These are phyloP conservation scores for Synanthedon formicaeformis DNA, from an alignment of 2,888 invertebrate genomes.

Conservation along the genomic window DNA sequence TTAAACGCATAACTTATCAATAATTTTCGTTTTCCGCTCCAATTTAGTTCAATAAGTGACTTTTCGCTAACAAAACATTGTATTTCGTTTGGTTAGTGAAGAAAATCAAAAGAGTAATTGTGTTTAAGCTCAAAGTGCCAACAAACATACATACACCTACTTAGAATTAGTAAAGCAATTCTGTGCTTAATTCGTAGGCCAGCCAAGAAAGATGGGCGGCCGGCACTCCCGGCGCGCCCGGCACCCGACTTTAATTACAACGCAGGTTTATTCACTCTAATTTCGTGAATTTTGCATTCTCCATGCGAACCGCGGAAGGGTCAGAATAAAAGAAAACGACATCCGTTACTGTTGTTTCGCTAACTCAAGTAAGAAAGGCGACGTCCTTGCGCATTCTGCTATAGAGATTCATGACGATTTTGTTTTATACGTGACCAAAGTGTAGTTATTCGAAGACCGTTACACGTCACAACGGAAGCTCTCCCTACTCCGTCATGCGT, in stretches of 20 bases:
- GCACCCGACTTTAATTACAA: conserved; percentile 65
- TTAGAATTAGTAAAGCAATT: conserved; percentile 67
- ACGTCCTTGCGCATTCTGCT: conserved; percentile 55
- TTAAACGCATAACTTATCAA: too few species aligned
- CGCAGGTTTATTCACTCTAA: conserved; percentile 67
- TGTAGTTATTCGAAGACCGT: conserved; percentile 17
- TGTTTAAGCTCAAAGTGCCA: conserved; percentile 60
- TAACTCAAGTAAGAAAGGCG: conserved; percentile 54
- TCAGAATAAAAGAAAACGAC: conserved; percentile 67
- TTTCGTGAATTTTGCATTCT: conserved; percentile 67
- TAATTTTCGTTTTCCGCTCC: too few species aligned
- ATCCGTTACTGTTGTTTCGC: conserved; percentile 67
- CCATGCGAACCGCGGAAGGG: conserved; percentile 67
- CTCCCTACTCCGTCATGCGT: conserved; percentile 24
- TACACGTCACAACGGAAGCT: conserved; percentile 5
- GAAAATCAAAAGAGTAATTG: conserved; percentile 63
- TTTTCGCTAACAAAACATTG: too few species aligned
- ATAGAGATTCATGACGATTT: conserved; percentile 19
- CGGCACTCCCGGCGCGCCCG: conserved; percentile 31
- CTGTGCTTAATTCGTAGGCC: conserved; percentile 68
- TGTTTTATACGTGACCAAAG: conserved; percentile 19
- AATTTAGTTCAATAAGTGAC: too few species aligned
- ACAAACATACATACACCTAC: conserved; percentile 50
- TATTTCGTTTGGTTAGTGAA: too few species aligned
- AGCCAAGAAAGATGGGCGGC: conserved; percentile 65